Evolutionary conservation across 2,797 vertebrate genomes (phyloP).

Genomic region (Enteromius afrohamiltoni): DNA sequence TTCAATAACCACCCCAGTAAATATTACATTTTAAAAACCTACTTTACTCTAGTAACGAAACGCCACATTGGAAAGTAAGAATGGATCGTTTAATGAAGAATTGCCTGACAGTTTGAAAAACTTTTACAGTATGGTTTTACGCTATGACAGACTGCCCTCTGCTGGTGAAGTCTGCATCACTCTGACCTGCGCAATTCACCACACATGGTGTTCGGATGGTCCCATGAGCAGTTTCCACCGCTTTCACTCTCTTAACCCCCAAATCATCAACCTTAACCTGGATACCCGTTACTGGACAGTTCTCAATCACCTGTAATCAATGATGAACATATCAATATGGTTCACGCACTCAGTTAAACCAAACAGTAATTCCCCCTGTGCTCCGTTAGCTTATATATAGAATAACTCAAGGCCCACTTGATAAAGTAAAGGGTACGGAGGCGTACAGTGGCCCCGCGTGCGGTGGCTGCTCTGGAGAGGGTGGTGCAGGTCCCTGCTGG

Average conservation of each 20-base stretch:
- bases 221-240: conserved; percentile 86
- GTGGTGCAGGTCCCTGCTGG: conserved; percentile 92
- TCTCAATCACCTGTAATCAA: conserved; percentile 87
- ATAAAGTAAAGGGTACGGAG: neutral
- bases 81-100: neutral
- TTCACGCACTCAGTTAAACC: neutral
- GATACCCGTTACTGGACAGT: conserved; percentile 92
- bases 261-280: conserved; percentile 83
- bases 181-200: conserved; percentile 94
- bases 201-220: conserved; percentile 88
- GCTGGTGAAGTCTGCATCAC: conserved; percentile 30
- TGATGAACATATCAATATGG: neutral
- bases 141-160: conserved; percentile 47
- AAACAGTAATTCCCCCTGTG: neutral
- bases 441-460: conserved; percentile 87
- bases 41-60: neutral
- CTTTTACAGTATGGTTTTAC: neutral
- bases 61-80: neutral
- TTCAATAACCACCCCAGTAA: neutral
- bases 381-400: neutral
- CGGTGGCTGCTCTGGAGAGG: conserved; percentile 84
- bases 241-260: conserved; percentile 84
- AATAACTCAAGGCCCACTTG: neutral
- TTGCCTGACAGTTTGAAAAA: neutral
- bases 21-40: neutral